Conservation (phyloP, 2,113 vertebrate species). For the Atrichornis clamosus region DNA sequence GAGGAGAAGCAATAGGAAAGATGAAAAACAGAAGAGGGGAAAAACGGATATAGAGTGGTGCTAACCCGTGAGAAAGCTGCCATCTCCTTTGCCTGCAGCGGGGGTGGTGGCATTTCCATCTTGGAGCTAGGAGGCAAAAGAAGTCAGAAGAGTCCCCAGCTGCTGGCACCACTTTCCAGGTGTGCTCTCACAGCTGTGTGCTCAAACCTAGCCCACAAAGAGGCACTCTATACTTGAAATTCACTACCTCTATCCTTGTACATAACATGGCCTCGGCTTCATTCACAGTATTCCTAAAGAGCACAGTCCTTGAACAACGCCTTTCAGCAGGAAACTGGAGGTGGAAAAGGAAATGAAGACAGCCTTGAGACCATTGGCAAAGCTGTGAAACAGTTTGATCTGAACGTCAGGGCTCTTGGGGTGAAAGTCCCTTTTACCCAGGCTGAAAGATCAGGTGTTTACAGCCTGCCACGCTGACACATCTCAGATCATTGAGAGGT, state of each 20-base stretch:
- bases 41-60: not conserved
- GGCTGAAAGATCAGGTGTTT: not conserved
- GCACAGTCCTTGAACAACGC: not conserved
- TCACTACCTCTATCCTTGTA: not conserved
- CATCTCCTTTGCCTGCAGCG: not conserved
- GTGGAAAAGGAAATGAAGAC: not conserved
- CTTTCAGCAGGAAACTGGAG: not conserved
- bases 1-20: not conserved
- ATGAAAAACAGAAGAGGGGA: not conserved
- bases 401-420: not conserved
- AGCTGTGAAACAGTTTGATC: constrained; percentile 20
- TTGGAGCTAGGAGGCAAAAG: not conserved
- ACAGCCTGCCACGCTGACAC: not conserved
- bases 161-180: not conserved
- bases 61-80: not conserved
- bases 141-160: not conserved
- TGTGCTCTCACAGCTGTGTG: not conserved
- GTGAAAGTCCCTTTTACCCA: constrained; percentile 24
- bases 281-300: not conserved
- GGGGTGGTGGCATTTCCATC: not conserved
- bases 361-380: not conserved
- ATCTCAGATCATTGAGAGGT: not conserved
- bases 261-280: not conserved
- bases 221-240: not conserved
- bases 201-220: not conserved